Conservation (phyloP, 2,888 invertebrate genomes). For the Oligia fasciuncula region DNA sequence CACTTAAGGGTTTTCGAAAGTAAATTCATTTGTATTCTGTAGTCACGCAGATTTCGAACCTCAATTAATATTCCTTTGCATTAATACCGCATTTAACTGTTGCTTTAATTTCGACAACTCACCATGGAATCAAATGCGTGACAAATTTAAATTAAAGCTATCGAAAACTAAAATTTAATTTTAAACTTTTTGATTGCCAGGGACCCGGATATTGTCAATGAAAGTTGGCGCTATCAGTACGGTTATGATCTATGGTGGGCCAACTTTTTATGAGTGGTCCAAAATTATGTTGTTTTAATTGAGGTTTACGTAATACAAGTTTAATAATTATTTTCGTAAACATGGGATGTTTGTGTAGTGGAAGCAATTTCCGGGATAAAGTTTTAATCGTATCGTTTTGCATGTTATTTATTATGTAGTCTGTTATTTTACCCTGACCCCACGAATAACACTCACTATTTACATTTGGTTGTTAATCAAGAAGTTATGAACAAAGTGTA, state of each 20-base stretch:
- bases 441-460: too few relatives aligned
- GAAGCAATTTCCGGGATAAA: neutral
- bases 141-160: constrained; percentile 45
- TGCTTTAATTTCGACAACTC: neutral
- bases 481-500: neutral
- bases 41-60: too few relatives aligned
- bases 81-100: neutral
- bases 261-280: constrained; percentile 59
- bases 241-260: constrained; percentile 47
- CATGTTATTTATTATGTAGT: neutral
- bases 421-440: neutral
- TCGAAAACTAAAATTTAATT: constrained; percentile 53
- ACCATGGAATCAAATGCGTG: constrained; percentile 24
- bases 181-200: constrained; percentile 61
- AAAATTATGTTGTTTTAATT: constrained; percentile 48
- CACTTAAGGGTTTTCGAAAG: neutral
- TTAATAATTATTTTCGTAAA: constrained; percentile 58
- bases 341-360: constrained; percentile 1
- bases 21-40: neutral
- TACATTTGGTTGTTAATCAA: neutral
- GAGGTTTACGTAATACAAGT: constrained; percentile 47
- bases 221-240: constrained; percentile 52
- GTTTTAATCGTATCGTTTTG: constrained; percentile 20
- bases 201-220: constrained; percentile 45
- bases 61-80: neutral